phyloP scores from a whole-genome alignment of 2,797 vertebrate genomes.

The Borostomias antarcticus region DNA sequence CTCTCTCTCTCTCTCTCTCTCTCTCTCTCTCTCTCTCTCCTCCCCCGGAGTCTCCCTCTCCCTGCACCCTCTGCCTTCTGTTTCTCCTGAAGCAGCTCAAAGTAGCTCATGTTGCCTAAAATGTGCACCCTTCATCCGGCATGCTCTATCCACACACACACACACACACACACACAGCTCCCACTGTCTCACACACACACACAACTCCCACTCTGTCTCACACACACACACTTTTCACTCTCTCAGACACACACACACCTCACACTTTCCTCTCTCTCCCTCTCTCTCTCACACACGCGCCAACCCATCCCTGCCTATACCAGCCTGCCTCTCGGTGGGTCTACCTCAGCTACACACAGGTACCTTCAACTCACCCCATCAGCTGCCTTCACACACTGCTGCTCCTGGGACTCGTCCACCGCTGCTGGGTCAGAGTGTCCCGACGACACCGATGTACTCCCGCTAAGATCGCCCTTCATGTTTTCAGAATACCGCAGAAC shows the following conservation, averaged over 20 bases:
- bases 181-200: too few relatives aligned
- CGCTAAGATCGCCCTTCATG: background rate
- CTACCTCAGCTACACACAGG: background rate
- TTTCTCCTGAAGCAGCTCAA: slow-evolving; percentile 41
- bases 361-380: background rate
- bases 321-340: background rate
- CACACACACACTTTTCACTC: background rate
- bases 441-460: background rate
- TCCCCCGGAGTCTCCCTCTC: slow-evolving; percentile 66
- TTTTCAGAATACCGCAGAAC: background rate
- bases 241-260: slow-evolving; percentile 21
- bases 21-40: background rate
- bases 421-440: background rate
- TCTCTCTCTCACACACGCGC: slow-evolving; percentile 19
- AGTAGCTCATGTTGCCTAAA: too few relatives aligned
- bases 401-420: background rate
- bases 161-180: slow-evolving; percentile 2
- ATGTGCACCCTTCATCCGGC: too few relatives aligned
- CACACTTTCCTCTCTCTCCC: slow-evolving; percentile 33
- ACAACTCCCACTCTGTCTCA: too few relatives aligned
- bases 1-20: too few relatives aligned
- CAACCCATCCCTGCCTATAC: background rate
- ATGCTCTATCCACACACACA: slow-evolving; percentile 9
- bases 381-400: background rate
- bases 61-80: slow-evolving; percentile 46